Evolutionary conservation across 2,888 invertebrate species (phyloP), one percentile per base, ranked within the genome.

Genomic region (Colostygia pectinataria): DNA sequence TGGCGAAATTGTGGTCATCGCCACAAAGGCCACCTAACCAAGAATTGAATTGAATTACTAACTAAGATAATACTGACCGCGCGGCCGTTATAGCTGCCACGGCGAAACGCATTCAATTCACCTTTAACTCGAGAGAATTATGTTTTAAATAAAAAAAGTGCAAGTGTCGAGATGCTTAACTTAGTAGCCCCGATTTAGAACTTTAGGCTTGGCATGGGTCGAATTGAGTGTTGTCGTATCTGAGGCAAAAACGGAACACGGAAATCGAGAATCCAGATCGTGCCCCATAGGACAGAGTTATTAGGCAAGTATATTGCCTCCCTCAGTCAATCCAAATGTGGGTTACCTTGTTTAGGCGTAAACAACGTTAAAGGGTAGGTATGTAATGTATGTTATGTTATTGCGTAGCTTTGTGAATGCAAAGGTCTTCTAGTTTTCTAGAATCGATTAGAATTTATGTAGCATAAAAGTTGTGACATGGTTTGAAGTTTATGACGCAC

Each of bases 401-500:
- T 34, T 28, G 13, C 18, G 18, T 34, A 28, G 25, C 9, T 10
- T 18, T 18, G 10, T 36, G 28, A 14, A 29, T 15, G 13, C 32
- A 7, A 24, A 37, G 18, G 32, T 4, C 4, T 20, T 20, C 20
- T n/a, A n/a, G n/a, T n/a, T n/a, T n/a, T 20, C 6, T 20, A 20
- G 6, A 20, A 20, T 6, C 6, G 20, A 20, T 20, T n/a, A n/a
- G n/a, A n/a, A n/a, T n/a, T n/a, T 2, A 5, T 29, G 10, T 25
- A 12, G 20, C 10, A n/a, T 46, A 27, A 31, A 27, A 40, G 29
- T 40, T 23, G 7, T 40, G 40, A 41, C 29, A 47, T 24, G 34
- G 40, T 29, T 36, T 29, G 18, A 28, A 39, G 15, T 47, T 28
- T 10, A 24, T 40, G 25, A 38, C 36, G 27, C 20, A 20, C 39